Evolutionary conservation across 2,113 vertebrate genomes (phyloP).

Genomic region (Lasiurus cinereus): DNA sequence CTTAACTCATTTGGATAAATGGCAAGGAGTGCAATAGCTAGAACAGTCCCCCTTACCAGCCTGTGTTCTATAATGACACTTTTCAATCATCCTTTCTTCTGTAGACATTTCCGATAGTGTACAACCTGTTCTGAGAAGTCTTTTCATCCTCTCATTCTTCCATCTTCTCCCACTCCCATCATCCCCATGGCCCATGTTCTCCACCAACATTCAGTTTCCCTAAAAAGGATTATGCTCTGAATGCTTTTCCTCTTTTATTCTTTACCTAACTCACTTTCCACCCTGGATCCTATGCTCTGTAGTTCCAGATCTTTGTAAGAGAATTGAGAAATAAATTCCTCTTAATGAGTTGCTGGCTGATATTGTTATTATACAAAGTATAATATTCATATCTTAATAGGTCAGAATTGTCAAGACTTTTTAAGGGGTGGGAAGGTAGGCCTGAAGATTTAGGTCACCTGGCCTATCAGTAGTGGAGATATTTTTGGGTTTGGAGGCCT

Average conservation of each 20-base stretch:
- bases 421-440: neutral
- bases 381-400: constrained; percentile 71
- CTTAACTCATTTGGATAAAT: neutral
- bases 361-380: constrained; percentile 58
- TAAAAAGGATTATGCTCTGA: neutral
- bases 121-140: neutral
- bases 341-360: constrained; percentile 12
- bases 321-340: constrained; percentile 47
- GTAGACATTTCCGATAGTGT: neutral
- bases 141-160: neutral
- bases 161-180: neutral
- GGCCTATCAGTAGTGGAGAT: constrained; percentile 43
- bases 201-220: neutral
- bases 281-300: neutral
- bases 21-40: neutral
- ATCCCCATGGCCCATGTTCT: neutral
- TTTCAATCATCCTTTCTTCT: neutral
- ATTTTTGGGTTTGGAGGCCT: constrained; percentile 59
- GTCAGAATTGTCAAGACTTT: constrained; percentile 50
- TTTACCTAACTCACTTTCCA: neutral
- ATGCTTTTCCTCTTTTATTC: neutral
- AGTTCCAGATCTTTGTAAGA: constrained; percentile 41
- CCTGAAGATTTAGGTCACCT: constrained; percentile 61
- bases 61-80: neutral
- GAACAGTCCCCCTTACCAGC: neutral